These are phyloP conservation scores for Lithophane semibrunnea DNA, from an alignment of 2,888 invertebrate genomes.

Conservation along the genomic window DNA sequence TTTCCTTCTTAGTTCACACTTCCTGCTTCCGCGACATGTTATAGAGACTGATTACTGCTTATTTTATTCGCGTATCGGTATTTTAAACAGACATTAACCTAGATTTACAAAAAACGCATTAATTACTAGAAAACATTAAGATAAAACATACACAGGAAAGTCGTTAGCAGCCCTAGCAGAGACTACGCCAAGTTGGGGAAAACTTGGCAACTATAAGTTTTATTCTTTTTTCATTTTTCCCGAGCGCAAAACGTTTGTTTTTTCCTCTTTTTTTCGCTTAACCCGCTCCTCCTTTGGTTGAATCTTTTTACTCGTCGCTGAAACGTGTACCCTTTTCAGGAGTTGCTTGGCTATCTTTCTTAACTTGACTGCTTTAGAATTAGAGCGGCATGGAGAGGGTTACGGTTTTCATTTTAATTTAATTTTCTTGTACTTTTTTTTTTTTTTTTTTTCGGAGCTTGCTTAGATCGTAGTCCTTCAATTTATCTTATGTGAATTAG, in stretches of 20 bases:
- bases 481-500: neutral
- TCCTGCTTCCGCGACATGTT: constrained; percentile 9
- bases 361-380: constrained; percentile 85
- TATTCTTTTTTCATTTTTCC: constrained; percentile 88
- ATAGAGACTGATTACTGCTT: neutral
- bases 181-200: constrained; percentile 81
- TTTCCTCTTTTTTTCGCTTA: constrained; percentile 69
- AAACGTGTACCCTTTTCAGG: constrained; percentile 90
- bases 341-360: constrained; percentile 89
- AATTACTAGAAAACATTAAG: constrained; percentile 71
- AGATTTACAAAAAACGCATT: constrained; percentile 58
- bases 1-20: constrained; percentile 23
- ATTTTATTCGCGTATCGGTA: neutral
- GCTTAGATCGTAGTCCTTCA: neutral
- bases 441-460: neutral
- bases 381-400: constrained; percentile 74
- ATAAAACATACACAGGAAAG: constrained; percentile 74
- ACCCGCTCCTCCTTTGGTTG: constrained; percentile 78
- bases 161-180: constrained; percentile 72
- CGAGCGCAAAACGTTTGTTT: constrained; percentile 76
- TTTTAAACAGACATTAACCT: constrained; percentile 29
- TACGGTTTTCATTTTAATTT: constrained; percentile 1
- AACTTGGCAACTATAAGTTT: constrained; percentile 87
- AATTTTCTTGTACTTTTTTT: neutral
- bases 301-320: constrained; percentile 85